phyloP scores from a whole-genome alignment of 2,797 vertebrate species.

The Aphelocoma californica region DNA sequence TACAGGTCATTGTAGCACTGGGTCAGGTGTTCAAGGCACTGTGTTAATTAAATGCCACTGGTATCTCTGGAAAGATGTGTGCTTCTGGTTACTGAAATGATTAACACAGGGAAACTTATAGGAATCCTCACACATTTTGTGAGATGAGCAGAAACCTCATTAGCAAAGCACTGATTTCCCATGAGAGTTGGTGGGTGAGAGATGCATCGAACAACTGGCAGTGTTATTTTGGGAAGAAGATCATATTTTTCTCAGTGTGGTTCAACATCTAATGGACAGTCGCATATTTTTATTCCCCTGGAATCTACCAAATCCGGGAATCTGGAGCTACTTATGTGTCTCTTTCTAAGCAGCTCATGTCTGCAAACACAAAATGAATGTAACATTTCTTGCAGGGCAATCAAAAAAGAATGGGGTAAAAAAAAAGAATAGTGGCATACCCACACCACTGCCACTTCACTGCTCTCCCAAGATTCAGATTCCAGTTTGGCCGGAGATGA shows the following conservation, averaged over 20 bases:
- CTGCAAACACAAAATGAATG: neutral
- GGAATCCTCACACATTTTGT: neutral
- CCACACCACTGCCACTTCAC: neutral
- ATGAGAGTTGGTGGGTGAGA: neutral
- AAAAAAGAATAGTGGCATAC: neutral
- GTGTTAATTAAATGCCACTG: conserved; percentile 25
- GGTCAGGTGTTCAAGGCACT: neutral
- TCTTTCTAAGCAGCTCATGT: neutral
- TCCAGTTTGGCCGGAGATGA: conserved; percentile 8
- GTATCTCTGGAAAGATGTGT: neutral
- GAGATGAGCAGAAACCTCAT: neutral
- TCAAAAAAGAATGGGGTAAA: neutral
- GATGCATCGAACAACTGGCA: neutral
- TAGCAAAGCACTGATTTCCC: neutral
- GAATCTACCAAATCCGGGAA: neutral
- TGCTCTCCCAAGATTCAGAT: conserved; percentile 29
- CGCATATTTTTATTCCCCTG: neutral
- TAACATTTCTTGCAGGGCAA: neutral
- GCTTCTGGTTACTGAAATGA: neutral
- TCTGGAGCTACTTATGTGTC: neutral
- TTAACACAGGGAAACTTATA: neutral
- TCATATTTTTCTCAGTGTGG: neutral
- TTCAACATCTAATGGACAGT: neutral
- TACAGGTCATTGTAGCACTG: neutral
- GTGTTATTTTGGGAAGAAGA: conserved; percentile 4